phyloP scores from a whole-genome alignment of 1,140 invertebrate species.

The Holcopasites calliopsidis region DNA sequence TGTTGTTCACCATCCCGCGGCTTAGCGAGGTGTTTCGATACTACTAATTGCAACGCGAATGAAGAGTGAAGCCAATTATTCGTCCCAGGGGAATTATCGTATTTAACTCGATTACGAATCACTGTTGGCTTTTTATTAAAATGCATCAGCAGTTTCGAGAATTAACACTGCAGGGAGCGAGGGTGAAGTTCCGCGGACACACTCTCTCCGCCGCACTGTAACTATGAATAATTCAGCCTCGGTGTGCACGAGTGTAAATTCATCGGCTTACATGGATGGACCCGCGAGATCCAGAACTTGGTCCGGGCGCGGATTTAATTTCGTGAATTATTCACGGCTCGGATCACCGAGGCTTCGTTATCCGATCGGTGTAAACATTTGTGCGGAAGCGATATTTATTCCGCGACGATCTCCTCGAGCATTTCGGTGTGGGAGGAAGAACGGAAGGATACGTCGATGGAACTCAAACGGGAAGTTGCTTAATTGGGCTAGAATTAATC shows the following conservation, averaged over 20 bases:
- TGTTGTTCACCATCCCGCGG: too few species aligned
- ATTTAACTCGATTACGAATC: too few species aligned
- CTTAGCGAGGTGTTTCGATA: too few species aligned
- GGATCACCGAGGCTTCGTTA: conserved; percentile 1
- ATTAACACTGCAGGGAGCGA: background rate
- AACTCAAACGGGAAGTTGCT: too few species aligned
- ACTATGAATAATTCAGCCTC: conserved; percentile 25
- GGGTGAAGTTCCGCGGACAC: conserved; percentile 8
- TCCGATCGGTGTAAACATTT: background rate
- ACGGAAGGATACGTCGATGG: background rate
- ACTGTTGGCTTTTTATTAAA: too few species aligned
- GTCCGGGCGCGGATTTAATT: conserved; percentile 11
- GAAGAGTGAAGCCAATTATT: too few species aligned
- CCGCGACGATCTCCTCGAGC: background rate
- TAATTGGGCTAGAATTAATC: background rate
- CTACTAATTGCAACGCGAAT: too few species aligned
- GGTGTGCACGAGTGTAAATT: conserved; percentile 21
- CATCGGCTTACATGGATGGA: conserved; percentile 7
- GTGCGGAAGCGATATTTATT: background rate
- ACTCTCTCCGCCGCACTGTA: background rate
- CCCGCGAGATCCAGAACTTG: background rate
- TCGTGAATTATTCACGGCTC: conserved; percentile 28
- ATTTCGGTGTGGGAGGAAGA: background rate
- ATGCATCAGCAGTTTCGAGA: background rate
- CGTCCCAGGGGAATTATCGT: too few species aligned